phyloP scores from a whole-genome alignment of 2,888 invertebrate genomes.

The Zelleria hepariella region DNA sequence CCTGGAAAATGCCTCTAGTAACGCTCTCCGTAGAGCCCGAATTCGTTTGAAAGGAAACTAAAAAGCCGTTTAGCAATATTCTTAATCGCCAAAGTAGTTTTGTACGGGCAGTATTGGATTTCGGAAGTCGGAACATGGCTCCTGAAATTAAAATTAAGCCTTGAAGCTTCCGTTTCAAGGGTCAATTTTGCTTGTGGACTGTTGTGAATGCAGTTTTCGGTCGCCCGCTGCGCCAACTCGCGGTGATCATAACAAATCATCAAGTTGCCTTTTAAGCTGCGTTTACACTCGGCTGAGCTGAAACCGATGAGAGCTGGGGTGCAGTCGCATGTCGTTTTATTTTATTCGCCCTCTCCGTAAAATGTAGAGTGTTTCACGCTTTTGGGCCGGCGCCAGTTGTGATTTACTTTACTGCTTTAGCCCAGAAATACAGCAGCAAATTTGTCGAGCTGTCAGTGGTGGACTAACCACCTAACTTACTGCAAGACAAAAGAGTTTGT shows the following conservation, averaged over 20 bases:
- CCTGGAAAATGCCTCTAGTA: neutral
- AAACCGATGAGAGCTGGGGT: neutral
- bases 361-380: too few species aligned
- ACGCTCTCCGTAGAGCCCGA: neutral
- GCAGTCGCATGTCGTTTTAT: neutral
- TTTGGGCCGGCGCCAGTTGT: neutral
- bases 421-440: neutral
- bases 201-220: constrained; percentile 48
- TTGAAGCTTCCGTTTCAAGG: constrained; percentile 22
- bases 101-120: constrained; percentile 52
- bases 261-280: neutral
- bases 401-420: neutral
- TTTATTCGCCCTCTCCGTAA: neutral
- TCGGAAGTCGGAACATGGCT: constrained; percentile 20
- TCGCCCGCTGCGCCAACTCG: constrained; percentile 53
- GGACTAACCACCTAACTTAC: too few species aligned
- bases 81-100: constrained; percentile 28
- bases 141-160: constrained; percentile 21
- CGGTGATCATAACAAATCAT: constrained; percentile 66
- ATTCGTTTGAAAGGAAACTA: neutral
- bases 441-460: too few species aligned
- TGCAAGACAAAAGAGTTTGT: too few species aligned
- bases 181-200: constrained; percentile 23
- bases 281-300: neutral
- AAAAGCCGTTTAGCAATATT: neutral